Evolutionary conservation across 1,140 invertebrate species (phyloP).

Genomic region (Argopecten irradians): DNA sequence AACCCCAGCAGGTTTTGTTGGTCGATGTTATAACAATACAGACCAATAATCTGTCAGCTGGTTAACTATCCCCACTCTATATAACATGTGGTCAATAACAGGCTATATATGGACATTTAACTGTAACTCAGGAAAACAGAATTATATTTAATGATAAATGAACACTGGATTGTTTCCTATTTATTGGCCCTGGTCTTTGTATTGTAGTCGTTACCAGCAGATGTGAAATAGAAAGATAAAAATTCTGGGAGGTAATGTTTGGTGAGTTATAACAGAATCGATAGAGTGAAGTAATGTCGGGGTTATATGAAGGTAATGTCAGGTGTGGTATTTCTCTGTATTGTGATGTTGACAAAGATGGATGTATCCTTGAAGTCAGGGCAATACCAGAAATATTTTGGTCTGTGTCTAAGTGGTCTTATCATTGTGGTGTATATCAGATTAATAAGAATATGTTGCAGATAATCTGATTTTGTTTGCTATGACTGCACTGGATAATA

Average conservation of each 20-base stretch:
- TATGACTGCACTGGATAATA: too few relatives aligned
- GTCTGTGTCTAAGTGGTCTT: not conserved
- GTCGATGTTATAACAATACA: too few relatives aligned
- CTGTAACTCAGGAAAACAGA: not conserved
- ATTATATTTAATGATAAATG: not conserved
- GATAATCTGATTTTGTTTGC: too few relatives aligned
- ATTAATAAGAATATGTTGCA: too few relatives aligned
- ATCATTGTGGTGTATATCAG: not conserved
- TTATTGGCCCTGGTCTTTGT: not conserved
- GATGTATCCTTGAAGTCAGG: not conserved
- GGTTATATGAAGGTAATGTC: too few relatives aligned
- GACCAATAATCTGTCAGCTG: too few relatives aligned
- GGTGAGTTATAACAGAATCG: not conserved
- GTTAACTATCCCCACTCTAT: too few relatives aligned
- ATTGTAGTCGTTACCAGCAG: not conserved
- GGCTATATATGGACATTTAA: not conserved
- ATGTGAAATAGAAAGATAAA: not conserved
- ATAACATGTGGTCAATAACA: not conserved
- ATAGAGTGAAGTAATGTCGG: not conserved
- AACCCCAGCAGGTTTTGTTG: too few relatives aligned
- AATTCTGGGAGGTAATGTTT: not conserved
- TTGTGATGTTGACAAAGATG: not conserved
- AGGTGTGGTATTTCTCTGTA: not conserved
- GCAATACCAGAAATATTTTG: not conserved
- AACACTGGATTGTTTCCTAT: too few relatives aligned